phyloP scores from a whole-genome alignment of 2,888 invertebrate genomes.

The Parnassius glacialis region DNA sequence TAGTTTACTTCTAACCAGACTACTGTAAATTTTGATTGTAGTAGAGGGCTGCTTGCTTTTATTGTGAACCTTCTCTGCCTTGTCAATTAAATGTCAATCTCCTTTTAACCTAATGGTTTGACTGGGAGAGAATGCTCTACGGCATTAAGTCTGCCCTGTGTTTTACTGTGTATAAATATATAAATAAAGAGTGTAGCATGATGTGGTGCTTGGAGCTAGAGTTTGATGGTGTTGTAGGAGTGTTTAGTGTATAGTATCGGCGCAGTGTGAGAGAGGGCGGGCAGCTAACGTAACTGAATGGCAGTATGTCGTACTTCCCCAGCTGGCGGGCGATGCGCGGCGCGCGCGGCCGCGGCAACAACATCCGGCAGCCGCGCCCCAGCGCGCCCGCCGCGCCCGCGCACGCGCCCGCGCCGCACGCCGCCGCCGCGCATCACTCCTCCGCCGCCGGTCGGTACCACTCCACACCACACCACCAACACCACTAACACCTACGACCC shows the following conservation, averaged over 20 bases:
- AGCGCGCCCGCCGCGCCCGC: constrained; percentile 13
- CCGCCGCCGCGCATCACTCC: constrained; percentile 25
- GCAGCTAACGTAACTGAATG: constrained; percentile 30
- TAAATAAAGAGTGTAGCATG: too few relatives aligned
- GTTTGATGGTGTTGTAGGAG: not conserved
- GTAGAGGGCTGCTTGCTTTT: too few relatives aligned
- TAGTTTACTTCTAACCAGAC: too few relatives aligned
- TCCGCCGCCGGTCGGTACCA: constrained; percentile 28
- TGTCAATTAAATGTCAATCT: too few relatives aligned
- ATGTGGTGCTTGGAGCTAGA: too few relatives aligned
- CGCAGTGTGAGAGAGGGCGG: not conserved
- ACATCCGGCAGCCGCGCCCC: constrained; percentile 28
- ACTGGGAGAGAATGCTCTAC: too few relatives aligned
- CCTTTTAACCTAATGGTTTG: too few relatives aligned
- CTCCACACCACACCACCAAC: not conserved
- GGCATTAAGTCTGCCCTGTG: too few relatives aligned
- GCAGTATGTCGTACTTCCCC: constrained; percentile 60
- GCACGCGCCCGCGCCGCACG: constrained; percentile 24
- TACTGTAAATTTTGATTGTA: too few relatives aligned
- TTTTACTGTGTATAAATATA: too few relatives aligned
- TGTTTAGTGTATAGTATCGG: not conserved
- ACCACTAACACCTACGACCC: too few relatives aligned
- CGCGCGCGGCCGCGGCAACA: constrained; percentile 48
- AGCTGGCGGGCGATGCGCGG: constrained; percentile 71
- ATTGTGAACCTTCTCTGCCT: too few relatives aligned